phyloP scores from a whole-genome alignment of 2,888 invertebrate species.

The Nycteola revayana region DNA sequence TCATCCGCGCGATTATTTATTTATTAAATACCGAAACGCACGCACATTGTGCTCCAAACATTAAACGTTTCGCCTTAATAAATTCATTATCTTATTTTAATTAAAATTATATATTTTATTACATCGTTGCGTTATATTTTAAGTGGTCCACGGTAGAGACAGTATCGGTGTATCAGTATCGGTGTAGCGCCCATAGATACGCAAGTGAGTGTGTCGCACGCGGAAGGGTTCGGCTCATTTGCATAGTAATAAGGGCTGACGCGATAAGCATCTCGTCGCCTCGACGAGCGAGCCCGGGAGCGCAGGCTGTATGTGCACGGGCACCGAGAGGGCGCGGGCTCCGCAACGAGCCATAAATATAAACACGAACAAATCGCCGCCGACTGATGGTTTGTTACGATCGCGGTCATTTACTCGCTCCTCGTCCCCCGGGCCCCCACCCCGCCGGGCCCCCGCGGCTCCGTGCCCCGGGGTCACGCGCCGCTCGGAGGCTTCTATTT shows the following conservation, averaged over 20 bases:
- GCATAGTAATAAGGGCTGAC: constrained; percentile 15
- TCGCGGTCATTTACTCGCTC: constrained; percentile 31
- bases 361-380: constrained; percentile 20
- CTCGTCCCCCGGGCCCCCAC: constrained; percentile 5
- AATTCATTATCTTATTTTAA: no score
- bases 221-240: constrained; percentile 14
- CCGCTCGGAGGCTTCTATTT: constrained; percentile 36
- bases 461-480: constrained; percentile 29
- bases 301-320: background rate
- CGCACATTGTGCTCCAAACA: no score
- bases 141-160: no score
- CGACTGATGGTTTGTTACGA: constrained; percentile 26
- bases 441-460: constrained; percentile 3
- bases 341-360: constrained; percentile 10
- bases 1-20: no score
- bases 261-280: constrained; percentile 15
- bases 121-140: no score
- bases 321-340: background rate
- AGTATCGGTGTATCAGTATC: constrained; percentile 10
- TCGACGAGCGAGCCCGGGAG: background rate
- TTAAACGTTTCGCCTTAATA: no score
- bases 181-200: constrained; percentile 9
- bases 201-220: constrained; percentile 8
- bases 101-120: no score
- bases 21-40: no score